Percentiles rank a stretch among this genome's conserved stretches.
These are phyloP conservation scores for Liasis olivaceus DNA, from an alignment of 2,797 vertebrate species.

Conservation along the genomic window DNA sequence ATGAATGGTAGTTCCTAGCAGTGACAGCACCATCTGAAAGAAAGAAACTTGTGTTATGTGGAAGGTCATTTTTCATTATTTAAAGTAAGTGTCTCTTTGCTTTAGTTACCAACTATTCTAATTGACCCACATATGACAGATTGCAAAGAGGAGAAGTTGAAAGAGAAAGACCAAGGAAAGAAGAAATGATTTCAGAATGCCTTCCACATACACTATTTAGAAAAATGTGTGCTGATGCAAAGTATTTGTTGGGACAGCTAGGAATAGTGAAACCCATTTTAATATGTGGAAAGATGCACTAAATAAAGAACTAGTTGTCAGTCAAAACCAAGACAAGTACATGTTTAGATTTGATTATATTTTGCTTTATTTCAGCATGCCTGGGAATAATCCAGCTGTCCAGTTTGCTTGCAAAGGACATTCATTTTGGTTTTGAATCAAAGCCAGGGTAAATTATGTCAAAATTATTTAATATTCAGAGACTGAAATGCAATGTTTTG, in stretches of 20 bases:
- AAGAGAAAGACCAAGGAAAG: background rate
- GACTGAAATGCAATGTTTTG: background rate
- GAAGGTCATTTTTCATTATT: background rate
- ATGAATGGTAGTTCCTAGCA: background rate
- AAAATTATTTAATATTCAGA: background rate
- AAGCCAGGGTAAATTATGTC: background rate
- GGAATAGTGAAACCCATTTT: slow-evolving; percentile 53
- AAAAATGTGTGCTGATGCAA: background rate
- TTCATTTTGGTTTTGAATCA: background rate
- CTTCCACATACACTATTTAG: slow-evolving; percentile 23
- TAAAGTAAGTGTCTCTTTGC: background rate
- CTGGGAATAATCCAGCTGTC: slow-evolving; percentile 1
- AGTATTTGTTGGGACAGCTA: slow-evolving; percentile 49
- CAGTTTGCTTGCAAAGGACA: background rate
- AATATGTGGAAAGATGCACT: slow-evolving; percentile 55
- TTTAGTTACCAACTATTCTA: background rate
- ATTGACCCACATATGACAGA: background rate
- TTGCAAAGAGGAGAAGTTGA: no score
- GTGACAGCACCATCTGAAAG: background rate
- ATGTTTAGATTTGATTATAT: slow-evolving; percentile 47
- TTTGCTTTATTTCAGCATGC: slow-evolving; percentile 54
- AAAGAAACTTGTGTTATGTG: background rate
- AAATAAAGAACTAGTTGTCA: slow-evolving; percentile 51
- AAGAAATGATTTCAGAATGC: background rate
- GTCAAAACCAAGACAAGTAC: slow-evolving; percentile 49